phyloP scores from a whole-genome alignment of 1,140 invertebrate species.

The Pollicipes pollicipes region DNA sequence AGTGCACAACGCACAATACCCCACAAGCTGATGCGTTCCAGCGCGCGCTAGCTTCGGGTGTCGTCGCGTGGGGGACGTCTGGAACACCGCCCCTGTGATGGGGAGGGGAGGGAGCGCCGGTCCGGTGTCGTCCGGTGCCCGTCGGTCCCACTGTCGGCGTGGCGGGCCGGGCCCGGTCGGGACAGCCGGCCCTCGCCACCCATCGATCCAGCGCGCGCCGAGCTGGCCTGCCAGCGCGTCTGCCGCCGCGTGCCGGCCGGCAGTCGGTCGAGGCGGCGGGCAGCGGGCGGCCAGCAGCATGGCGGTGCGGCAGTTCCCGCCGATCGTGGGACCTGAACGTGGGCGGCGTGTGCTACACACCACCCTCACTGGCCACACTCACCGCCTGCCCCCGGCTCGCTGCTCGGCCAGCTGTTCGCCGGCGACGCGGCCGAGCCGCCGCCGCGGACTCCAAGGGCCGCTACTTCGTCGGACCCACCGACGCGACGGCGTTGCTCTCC shows the following conservation, averaged over 20 bases:
- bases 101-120: too few relatives aligned
- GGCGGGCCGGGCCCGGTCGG: neutral
- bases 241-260: too few relatives aligned
- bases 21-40: too few relatives aligned
- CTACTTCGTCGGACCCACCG: slow-evolving; percentile 91
- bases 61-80: too few relatives aligned
- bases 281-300: neutral
- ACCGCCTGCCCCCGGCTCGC: slow-evolving; percentile 50
- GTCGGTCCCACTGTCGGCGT: neutral
- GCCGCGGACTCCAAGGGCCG: slow-evolving; percentile 70
- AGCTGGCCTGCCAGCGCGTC: too few relatives aligned
- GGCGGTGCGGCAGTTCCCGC: neutral
- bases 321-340: slow-evolving; percentile 72
- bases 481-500: slow-evolving; percentile 89
- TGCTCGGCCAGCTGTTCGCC: slow-evolving; percentile 50
- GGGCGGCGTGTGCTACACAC: slow-evolving; percentile 77
- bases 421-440: slow-evolving; percentile 30
- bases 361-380: slow-evolving; percentile 57
- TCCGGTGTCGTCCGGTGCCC: too few relatives aligned
- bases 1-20: too few relatives aligned
- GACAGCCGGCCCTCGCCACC: too few relatives aligned
- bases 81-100: neutral
- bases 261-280: neutral
- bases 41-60: too few relatives aligned
- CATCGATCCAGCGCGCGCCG: neutral